Conservation (phyloP, 2,113 vertebrate species). For the Osmerus eperlanus region DNA sequence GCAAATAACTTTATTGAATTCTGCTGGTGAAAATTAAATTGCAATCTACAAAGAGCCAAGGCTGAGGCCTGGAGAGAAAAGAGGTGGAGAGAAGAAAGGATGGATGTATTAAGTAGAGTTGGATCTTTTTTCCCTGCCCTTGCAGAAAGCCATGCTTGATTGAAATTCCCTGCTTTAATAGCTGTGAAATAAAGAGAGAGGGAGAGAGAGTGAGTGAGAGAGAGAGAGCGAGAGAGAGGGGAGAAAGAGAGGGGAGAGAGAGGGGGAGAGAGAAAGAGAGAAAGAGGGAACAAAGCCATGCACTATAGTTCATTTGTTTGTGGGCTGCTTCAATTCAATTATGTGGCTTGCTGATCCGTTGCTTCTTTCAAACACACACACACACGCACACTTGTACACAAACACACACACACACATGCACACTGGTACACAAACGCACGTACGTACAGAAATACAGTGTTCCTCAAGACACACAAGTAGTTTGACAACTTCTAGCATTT, state of each 20-base stretch:
- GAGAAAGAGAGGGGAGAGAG: no score
- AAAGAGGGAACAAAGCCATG: background rate
- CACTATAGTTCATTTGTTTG: constrained; percentile 10
- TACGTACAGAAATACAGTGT: no score
- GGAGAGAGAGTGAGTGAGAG: background rate
- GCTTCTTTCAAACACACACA: background rate
- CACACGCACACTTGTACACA: no score
- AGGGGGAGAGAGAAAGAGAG: background rate
- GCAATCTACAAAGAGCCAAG: constrained; percentile 12
- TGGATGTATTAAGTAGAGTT: constrained; percentile 64
- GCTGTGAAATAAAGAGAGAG: constrained; percentile 67
- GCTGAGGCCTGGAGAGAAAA: constrained; percentile 61
- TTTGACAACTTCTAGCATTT: no score
- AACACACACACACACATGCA: background rate
- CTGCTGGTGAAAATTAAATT: background rate
- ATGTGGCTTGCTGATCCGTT: background rate
- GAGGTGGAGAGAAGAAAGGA: constrained; percentile 56
- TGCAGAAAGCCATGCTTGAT: constrained; percentile 67
- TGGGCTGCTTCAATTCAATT: constrained; percentile 23
- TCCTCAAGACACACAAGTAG: no score
- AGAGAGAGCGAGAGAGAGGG: background rate
- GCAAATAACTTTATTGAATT: background rate
- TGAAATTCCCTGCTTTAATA: constrained; percentile 74
- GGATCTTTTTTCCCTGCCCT: constrained; percentile 47
- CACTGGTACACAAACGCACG: no score